phyloP scores from a whole-genome alignment of 2,888 invertebrate genomes.

The Halictus ligatus region DNA sequence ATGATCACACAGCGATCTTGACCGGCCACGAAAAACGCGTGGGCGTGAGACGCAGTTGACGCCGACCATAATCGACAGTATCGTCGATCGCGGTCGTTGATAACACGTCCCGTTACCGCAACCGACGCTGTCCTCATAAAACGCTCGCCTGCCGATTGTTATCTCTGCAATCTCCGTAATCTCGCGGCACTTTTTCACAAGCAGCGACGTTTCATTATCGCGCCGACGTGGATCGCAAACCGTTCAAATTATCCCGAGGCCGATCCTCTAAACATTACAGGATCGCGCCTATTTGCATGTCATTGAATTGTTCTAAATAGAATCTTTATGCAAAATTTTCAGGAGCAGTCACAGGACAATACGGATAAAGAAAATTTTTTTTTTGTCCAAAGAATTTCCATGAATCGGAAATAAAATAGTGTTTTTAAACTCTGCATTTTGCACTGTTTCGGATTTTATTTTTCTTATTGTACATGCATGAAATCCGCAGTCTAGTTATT shows the following conservation, averaged over 20 bases:
- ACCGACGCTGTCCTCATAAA: neutral
- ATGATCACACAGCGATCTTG: slow-evolving; percentile 41
- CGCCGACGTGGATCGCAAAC: slow-evolving; percentile 44
- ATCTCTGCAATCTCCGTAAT: neutral
- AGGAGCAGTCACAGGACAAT: too few relatives aligned
- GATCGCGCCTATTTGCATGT: too few relatives aligned
- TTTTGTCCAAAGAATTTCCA: too few relatives aligned
- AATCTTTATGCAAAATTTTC: neutral
- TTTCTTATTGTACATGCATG: too few relatives aligned
- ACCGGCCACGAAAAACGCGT: slow-evolving; percentile 35
- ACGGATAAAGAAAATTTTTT: too few relatives aligned
- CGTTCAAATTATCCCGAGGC: slow-evolving; percentile 23
- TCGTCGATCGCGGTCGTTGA: slow-evolving; percentile 35
- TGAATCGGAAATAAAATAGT: too few relatives aligned
- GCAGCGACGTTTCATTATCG: slow-evolving; percentile 33
- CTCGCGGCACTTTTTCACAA: neutral
- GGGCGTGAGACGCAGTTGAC: slow-evolving; percentile 39
- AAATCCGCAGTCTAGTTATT: too few relatives aligned
- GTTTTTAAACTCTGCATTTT: too few relatives aligned
- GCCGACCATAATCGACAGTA: slow-evolving; percentile 44
- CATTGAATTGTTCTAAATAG: too few relatives aligned
- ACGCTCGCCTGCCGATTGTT: neutral
- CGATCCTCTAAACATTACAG: too few relatives aligned
- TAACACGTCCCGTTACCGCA: slow-evolving; percentile 48
- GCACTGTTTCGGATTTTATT: too few relatives aligned